These are phyloP conservation scores for Distichodus sexfasciatus DNA, from an alignment of 2,797 vertebrate genomes.

Conservation along the genomic window DNA sequence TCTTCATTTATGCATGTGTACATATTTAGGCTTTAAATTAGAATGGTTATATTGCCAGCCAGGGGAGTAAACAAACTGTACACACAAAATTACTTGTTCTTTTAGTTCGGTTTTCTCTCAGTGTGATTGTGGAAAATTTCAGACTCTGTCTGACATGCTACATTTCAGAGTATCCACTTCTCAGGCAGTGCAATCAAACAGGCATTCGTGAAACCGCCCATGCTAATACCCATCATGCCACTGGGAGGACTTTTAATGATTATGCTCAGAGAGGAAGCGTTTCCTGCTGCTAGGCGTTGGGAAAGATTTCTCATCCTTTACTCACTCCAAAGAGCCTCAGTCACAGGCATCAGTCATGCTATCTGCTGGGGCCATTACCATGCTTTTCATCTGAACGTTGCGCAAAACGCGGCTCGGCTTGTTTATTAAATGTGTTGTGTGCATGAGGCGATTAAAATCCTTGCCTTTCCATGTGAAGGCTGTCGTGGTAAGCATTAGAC, in stretches of 20 bases:
- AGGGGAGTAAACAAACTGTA: not conserved
- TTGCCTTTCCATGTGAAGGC: not conserved
- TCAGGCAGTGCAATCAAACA: constrained; percentile 33
- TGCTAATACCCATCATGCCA: constrained; percentile 32
- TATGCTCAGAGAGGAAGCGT: not conserved
- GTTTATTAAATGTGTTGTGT: not conserved
- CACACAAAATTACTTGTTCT: not conserved
- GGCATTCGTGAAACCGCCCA: not conserved
- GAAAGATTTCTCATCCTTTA: constrained; percentile 27
- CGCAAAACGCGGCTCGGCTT: not conserved
- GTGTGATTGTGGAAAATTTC: not conserved
- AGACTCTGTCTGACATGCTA: not conserved
- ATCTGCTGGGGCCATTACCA: constrained; percentile 25
- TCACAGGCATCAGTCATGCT: constrained; percentile 36
- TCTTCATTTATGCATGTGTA: too few relatives aligned
- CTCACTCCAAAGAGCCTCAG: constrained; percentile 21
- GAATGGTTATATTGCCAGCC: not conserved
- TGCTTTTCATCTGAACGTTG: constrained; percentile 25
- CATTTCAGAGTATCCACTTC: not conserved
- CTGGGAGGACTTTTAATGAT: constrained; percentile 24
- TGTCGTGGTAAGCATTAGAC: not conserved
- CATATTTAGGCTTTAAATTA: too few relatives aligned
- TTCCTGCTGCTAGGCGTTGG: constrained; percentile 6
- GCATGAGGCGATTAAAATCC: constrained; percentile 10
- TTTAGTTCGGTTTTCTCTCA: not conserved